These are phyloP conservation scores for Mesoclemmys tuberculata DNA, from an alignment of 2,113 vertebrate genomes.

Conservation along the genomic window DNA sequence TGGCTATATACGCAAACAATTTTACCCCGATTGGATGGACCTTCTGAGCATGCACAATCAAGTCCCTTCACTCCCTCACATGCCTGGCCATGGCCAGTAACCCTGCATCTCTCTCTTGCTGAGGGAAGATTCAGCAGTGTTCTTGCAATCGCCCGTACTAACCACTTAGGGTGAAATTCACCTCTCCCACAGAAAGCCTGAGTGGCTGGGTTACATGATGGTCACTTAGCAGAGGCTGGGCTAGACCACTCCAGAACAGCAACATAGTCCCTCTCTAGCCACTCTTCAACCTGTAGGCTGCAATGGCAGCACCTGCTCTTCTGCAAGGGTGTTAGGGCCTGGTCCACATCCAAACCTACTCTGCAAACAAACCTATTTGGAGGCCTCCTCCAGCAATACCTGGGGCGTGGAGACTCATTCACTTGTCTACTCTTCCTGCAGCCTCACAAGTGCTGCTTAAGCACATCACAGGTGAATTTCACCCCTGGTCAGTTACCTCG, in stretches of 20 bases:
- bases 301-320: not conserved
- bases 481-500: not conserved
- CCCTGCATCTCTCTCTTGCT: not conserved
- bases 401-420: not conserved
- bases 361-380: not conserved
- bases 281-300: not conserved
- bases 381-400: not conserved
- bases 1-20: not conserved
- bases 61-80: not conserved
- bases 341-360: not conserved
- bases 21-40: not conserved
- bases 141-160: not conserved
- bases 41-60: not conserved
- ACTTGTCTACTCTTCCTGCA: not conserved
- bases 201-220: not conserved
- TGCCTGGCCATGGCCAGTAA: not conserved
- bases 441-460: not conserved
- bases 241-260: not conserved
- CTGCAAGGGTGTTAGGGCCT: not conserved
- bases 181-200: not conserved
- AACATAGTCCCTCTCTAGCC: not conserved
- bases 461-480: not conserved
- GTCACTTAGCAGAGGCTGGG: not conserved
- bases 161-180: not conserved
- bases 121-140: not conserved